These are phyloP conservation scores for Lophius americanus DNA, from an alignment of 2,797 vertebrate genomes.

Conservation along the genomic window DNA sequence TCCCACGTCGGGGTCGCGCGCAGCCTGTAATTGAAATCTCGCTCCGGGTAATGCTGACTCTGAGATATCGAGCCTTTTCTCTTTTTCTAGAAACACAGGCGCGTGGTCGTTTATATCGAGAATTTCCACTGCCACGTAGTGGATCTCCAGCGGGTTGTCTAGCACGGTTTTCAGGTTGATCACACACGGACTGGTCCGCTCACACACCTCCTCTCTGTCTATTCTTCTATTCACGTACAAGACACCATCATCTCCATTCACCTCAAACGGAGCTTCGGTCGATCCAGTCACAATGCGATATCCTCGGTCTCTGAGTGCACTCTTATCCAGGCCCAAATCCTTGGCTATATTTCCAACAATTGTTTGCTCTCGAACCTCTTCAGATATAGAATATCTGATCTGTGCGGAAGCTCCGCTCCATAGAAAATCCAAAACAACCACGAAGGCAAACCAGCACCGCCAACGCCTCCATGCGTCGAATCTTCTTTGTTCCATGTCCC, in stretches of 20 bases:
- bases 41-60: constrained; percentile 71
- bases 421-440: constrained; percentile 56
- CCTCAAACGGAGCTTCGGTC: constrained; percentile 60
- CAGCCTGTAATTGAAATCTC: constrained; percentile 69
- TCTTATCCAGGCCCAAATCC: constrained; percentile 78
- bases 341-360: constrained; percentile 81
- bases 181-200: constrained; percentile 59
- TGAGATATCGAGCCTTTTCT: constrained; percentile 62
- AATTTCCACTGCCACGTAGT: constrained; percentile 69
- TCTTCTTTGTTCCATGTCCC: constrained; percentile 66
- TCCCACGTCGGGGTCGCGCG: constrained; percentile 63
- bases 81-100: constrained; percentile 71
- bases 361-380: constrained; percentile 77
- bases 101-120: constrained; percentile 72
- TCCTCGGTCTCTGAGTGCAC: constrained; percentile 60
- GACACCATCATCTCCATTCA: constrained; percentile 72
- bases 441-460: constrained; percentile 50
- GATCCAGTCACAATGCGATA: constrained; percentile 77
- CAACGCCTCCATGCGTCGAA: constrained; percentile 4
- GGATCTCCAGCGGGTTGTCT: constrained; percentile 77
- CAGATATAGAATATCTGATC: constrained; percentile 77
- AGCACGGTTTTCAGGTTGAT: constrained; percentile 74
- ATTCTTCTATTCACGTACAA: constrained; percentile 66
- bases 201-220: constrained; percentile 76
- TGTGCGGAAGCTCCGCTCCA: constrained; percentile 61